Evolutionary conservation across 2,888 invertebrate genomes (phyloP).

Genomic region (Panorpa germanica): DNA sequence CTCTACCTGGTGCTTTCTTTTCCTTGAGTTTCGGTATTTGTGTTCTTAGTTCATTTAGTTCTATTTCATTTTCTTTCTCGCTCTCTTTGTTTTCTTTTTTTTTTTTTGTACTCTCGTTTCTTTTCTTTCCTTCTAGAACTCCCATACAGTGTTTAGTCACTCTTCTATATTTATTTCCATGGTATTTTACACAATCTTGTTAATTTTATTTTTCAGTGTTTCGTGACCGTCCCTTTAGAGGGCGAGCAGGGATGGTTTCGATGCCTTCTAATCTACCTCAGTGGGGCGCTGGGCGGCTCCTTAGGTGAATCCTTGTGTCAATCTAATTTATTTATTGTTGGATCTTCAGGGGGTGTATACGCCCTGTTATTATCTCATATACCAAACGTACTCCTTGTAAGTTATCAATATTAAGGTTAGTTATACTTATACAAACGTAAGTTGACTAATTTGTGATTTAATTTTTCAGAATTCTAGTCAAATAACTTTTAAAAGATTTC

Average conservation of each 20-base stretch:
- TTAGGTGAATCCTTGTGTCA: conserved; percentile 57
- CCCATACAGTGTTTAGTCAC: too few relatives aligned
- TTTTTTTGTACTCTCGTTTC: too few relatives aligned
- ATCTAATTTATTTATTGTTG: conserved; percentile 58
- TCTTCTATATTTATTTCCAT: too few relatives aligned
- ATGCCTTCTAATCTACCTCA: conserved; percentile 48
- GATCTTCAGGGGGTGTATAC: conserved; percentile 83
- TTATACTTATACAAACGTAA: conserved; percentile 7
- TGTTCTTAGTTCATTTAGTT: too few relatives aligned
- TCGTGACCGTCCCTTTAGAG: conserved; percentile 36
- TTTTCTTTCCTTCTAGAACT: too few relatives aligned
- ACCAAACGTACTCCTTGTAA: conserved; percentile 59
- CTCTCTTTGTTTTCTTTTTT: too few relatives aligned
- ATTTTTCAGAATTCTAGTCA: conserved; percentile 25
- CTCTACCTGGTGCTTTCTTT: background rate
- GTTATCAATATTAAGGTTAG: background rate
- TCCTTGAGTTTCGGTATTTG: background rate
- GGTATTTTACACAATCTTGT: too few relatives aligned
- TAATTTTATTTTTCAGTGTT: conserved; percentile 15
- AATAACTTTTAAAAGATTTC: conserved; percentile 27
- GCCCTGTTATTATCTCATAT: conserved; percentile 73
- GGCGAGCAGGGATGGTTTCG: conserved; percentile 57
- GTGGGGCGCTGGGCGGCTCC: conserved; percentile 58
- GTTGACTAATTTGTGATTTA: conserved; percentile 10
- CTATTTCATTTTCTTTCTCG: too few relatives aligned